Evolutionary conservation across 35 echinoderm and acorn worm species (phyloP).

Genomic region (Strongylocentrotus purpuratus): DNA sequence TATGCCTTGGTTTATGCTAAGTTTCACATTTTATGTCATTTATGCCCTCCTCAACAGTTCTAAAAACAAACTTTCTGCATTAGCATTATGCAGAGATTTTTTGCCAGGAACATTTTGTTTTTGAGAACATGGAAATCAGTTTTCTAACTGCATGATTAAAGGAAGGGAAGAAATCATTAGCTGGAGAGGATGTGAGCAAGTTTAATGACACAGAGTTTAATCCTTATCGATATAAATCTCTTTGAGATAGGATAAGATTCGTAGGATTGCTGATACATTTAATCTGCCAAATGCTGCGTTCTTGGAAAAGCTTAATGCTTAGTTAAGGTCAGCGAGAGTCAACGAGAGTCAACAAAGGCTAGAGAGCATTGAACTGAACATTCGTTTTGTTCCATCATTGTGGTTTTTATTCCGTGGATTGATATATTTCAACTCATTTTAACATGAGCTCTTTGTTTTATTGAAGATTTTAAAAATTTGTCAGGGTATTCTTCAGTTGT

Average conservation of each 20-base stretch:
- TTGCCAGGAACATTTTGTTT: too few relatives aligned
- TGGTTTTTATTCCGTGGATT: neutral
- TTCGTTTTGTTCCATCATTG: neutral
- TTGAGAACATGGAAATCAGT: neutral
- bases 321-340: neutral
- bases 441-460: neutral
- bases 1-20: too few relatives aligned
- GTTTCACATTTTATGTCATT: too few relatives aligned
- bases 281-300: neutral
- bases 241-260: constrained; percentile 6
- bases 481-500: neutral
- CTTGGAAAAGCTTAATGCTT: neutral
- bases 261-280: constrained; percentile 2
- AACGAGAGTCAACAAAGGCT: neutral
- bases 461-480: neutral
- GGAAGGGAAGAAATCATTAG: neutral
- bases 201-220: constrained; percentile 17
- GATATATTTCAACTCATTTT: neutral
- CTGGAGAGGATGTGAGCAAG: neutral
- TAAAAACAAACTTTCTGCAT: too few relatives aligned
- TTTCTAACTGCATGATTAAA: neutral
- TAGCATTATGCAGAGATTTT: too few relatives aligned
- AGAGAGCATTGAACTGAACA: neutral
- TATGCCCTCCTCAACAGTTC: too few relatives aligned
- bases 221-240: neutral